Base-by-base conservation (phyloP, 2,113 vertebrate species). In the Ptilonorhynchus violaceus region DNA sequence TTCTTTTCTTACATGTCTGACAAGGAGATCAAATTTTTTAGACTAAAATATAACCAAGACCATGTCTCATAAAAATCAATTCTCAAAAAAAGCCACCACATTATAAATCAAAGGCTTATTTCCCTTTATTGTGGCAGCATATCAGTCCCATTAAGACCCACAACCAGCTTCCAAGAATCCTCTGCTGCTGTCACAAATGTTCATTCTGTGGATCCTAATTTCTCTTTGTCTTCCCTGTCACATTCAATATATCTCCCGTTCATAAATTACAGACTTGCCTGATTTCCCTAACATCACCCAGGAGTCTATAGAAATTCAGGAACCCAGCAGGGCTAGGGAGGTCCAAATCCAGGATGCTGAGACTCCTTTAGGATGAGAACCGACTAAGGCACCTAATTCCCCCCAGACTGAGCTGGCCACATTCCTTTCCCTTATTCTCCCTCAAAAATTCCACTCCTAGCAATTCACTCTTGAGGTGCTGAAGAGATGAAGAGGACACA, bases 201-300 rank as follows among this genome's bases (percentile, higher is more conserved):
- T 92, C 47, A 33, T 44, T 50, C 89, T 33, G 23, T 9, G 44
- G 20, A 56, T 79, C 89, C 89, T 82, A 10, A 92, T 82, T 82
- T 85, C 44, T 69, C 44, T 52, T 49, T 85, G 85, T 92, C 96
- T 79, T 63, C 82, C 69, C 58, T 64, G 88, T 70, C 94, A 78
- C 85, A 55, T 75, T 74, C 74, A 46, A 75, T 87, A 15, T 20
- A 24, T 75, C 81, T 87, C 93, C 13, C 0, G 4, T 37, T 82
- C 78, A 92, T 75, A 42, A 88, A 82, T 96, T 87, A 88, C 18
- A 77, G 69, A 75, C 78, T 85, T 78, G 55, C 78, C 41, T 75
- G 64, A 85, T 85, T 78, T 94, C 66, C 66, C 70, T 62, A 58
- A 55, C 2, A 0, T 42, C 28, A 58, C 69, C 46, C 73, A 78